These are phyloP conservation scores for Eretmochelys imbricata DNA, from an alignment of 2,113 vertebrate genomes.

Conservation along the genomic window DNA sequence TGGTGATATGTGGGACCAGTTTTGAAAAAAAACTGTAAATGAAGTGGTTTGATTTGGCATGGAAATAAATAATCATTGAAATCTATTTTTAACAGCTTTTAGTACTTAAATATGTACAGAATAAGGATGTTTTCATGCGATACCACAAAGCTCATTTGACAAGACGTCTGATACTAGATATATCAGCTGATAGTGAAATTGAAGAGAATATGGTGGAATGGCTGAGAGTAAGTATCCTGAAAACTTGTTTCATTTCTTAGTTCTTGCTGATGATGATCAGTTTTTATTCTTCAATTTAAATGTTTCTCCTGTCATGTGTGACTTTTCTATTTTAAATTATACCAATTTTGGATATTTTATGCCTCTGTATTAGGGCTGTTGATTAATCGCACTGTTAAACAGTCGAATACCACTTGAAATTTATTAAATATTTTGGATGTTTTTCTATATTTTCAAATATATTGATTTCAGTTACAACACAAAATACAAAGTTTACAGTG, in stretches of 20 bases:
- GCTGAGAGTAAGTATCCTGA: slow-evolving; percentile 89
- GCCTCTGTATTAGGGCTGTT: not conserved
- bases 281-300: not conserved
- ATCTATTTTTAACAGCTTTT: slow-evolving; percentile 84
- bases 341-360: not conserved
- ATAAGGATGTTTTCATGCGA: slow-evolving; percentile 99
- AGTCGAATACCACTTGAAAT: no score
- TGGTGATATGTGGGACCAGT: not conserved
- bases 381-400: no score
- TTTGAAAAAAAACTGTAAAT: not conserved
- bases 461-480: no score
- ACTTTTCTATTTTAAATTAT: not conserved
- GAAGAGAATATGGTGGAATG: slow-evolving; percentile 99
- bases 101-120: slow-evolving; percentile 99
- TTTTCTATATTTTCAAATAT: no score
- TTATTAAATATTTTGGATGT: no score
- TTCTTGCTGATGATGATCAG: not conserved
- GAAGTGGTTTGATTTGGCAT: not conserved
- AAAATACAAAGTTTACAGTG: no score
- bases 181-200: slow-evolving; percentile 98
- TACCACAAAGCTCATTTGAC: slow-evolving; percentile 99
- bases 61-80: slow-evolving; percentile 27
- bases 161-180: slow-evolving; percentile 96
- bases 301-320: not conserved
- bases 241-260: not conserved